Percentiles rank a stretch among this genome's conserved stretches.
Conservation (phyloP, 1,140 invertebrate genomes). For the Neodiprion pinetum region DNA sequence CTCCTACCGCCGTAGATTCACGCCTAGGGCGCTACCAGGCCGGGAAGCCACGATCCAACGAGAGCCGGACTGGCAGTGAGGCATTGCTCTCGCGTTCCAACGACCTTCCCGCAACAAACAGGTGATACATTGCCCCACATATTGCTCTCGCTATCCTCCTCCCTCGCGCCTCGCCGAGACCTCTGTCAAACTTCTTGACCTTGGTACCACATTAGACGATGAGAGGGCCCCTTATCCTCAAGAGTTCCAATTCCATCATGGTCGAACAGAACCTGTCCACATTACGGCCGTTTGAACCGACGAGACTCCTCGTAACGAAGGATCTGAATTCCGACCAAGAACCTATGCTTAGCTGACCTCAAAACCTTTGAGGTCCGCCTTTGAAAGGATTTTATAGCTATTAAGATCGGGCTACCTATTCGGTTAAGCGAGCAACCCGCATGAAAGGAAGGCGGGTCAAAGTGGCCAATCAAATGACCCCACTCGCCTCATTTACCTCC, state of each 20-base stretch:
- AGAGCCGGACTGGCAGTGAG: background rate
- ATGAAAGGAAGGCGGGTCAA: slow-evolving; percentile 1
- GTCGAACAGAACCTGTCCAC: too few relatives aligned
- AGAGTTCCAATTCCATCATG: too few relatives aligned
- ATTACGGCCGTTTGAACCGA: too few relatives aligned
- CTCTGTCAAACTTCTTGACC: background rate
- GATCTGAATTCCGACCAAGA: too few relatives aligned
- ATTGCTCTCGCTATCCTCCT: background rate
- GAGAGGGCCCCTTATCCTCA: too few relatives aligned
- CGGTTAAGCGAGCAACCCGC: background rate
- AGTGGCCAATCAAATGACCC: background rate
- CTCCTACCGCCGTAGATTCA: background rate
- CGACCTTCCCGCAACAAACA: background rate
- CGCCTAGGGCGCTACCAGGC: background rate
- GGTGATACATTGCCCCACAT: slow-evolving; percentile 2
- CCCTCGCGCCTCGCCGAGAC: background rate
- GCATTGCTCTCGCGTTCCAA: background rate
- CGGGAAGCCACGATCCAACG: background rate
- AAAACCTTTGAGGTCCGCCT: too few relatives aligned
- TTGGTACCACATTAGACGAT: background rate
- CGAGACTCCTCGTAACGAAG: too few relatives aligned
- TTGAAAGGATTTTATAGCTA: background rate
- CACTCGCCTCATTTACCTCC: background rate
- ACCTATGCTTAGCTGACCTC: too few relatives aligned
- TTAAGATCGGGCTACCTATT: background rate